These are phyloP conservation scores for Bombus terrestris DNA, from an alignment of 1,140 invertebrate genomes.

Conservation along the genomic window DNA sequence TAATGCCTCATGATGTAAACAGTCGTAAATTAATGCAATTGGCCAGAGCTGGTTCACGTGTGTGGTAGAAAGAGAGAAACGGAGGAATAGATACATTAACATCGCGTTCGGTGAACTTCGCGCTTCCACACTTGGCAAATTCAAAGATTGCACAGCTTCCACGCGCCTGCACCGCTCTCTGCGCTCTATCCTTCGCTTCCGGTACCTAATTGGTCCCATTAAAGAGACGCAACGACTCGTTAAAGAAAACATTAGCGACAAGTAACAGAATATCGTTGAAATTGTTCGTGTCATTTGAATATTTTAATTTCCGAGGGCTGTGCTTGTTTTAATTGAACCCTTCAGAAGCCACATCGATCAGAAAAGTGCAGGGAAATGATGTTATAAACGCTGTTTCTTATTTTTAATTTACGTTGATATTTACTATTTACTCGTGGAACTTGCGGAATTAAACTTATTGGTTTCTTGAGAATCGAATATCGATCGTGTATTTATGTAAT, in stretches of 20 bases:
- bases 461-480: too few species aligned
- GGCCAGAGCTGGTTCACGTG: conserved; percentile 29
- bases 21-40: conserved; percentile 69
- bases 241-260: neutral
- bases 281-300: neutral
- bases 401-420: too few species aligned
- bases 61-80: neutral
- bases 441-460: too few species aligned
- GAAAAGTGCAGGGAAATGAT: fast-evolving
- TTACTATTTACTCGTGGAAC: too few species aligned
- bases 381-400: too few species aligned
- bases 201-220: neutral
- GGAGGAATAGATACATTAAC: neutral
- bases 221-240: neutral
- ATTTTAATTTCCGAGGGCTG: too few species aligned
- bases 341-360: neutral
- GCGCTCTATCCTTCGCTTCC: neutral
- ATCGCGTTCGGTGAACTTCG: neutral
- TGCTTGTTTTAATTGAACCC: too few species aligned
- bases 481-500: too few species aligned
- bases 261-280: neutral
- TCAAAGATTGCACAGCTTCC: neutral
- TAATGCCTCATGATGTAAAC: conserved; percentile 61
- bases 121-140: conserved; percentile 1
- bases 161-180: neutral